Evolutionary conservation across 2,113 vertebrate species (phyloP), one percentile per base, ranked within the genome.

Genomic region (Onychostoma macrolepis): DNA sequence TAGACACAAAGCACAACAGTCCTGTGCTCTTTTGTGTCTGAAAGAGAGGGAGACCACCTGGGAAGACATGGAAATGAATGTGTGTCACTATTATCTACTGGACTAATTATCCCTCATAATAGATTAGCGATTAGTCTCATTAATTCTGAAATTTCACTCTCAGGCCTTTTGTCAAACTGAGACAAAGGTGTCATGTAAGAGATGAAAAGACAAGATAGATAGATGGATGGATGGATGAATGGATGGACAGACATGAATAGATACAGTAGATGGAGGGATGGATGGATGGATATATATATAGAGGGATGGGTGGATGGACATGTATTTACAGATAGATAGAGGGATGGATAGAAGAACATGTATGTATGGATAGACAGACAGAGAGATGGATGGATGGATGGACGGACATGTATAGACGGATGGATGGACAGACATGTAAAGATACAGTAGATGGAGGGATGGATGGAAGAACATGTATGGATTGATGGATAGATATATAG

Each of bases 31-130:
- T 75, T 75, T 45, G 85, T 74, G 67, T 61, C 19, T 71, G 26
- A 21, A 24, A 45, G 72, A 76, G 41, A 45, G 41, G n/a, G 24
- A 76, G 41, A 77, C 36, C 81, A 71, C 50, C 75, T 61, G 58
- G 79, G 65, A 13, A 84, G 80, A 30, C 53, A 56, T 43, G 50
- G 48, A 80, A 83, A 84, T 53, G 43, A 84, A 61, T 43, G 10
- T n/a, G 50, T 36, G 80, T 83, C 86, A 85, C 83, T 87, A 76
- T 85, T 76, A 87, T 82, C 86, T 21, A 50, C 83, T 21, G 72
- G 58, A 36, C 69, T 89, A 81, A 87, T 89, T 89, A 89, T 71
- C 61, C 38, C 19, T 87, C 69, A 10, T 87, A 83, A 89, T 82
- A 74, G 45, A 83, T 86, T 43, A 76, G 48, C 53, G 71, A 86